Evolutionary conservation across 2,797 vertebrate species (phyloP), one percentile per base, ranked within the genome.

Genomic region (Melanotaenia parkinsoni): DNA sequence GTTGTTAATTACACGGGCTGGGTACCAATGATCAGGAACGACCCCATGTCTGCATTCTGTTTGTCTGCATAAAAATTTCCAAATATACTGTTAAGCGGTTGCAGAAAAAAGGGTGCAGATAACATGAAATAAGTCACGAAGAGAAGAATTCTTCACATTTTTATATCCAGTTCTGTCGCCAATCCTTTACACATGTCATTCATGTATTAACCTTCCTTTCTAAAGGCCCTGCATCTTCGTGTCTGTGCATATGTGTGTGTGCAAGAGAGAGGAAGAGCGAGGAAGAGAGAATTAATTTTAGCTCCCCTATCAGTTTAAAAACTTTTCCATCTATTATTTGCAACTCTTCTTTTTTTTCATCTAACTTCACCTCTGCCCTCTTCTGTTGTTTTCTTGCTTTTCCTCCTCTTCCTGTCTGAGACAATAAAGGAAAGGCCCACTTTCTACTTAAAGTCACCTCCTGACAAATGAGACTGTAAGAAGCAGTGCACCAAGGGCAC

Each of bases 381-480:
- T 5, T 73, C 60, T 61, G 76, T 67, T 30, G 59, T 59, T 59
- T 56, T 58, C 38, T 74, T 38, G 40, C n/a, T 43, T 45, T 58
- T 10, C 60, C 18, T 33, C 51, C 66, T 70, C 43, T 24, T 45
- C 6, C 47, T 26, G 63, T 37, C 50, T 56, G 35, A 58, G 40
- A 62, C 57, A 32, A 13, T 3, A 18, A 47, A 47, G 18, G 28
- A 66, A 45, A 8, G 10, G 40, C 77, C 67, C 32, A 35, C 6
- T 51, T 40, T 58, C 62, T 45, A 60, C 62, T 62, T 66, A 33
- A 28, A 5, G 35, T 69, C 70, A 76, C 35, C 47, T 65, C 20
- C 75, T 86, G 81, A 90, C 74, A 84, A 88, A 90, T 86, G 80
- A 82, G 82, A 72, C 70, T 9, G 18, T 43, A 32, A 43, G 74